These are phyloP conservation scores for Nomada ruficornis DNA, from an alignment of 2,888 invertebrate species.

Conservation along the genomic window DNA sequence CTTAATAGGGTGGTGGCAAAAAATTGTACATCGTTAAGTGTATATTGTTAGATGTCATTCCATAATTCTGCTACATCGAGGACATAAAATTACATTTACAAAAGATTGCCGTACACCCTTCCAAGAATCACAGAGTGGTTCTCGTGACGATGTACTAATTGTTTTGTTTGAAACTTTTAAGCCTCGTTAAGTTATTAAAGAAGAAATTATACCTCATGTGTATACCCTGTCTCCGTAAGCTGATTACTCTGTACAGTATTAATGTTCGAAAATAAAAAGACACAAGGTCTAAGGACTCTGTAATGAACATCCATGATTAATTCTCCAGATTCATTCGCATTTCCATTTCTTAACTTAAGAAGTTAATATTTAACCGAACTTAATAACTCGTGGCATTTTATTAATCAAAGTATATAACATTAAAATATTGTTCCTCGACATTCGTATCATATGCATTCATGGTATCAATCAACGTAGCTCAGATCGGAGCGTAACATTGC, in stretches of 20 bases:
- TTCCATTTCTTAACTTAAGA: no score
- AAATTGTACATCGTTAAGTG: conserved; percentile 69
- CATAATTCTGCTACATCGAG: conserved; percentile 81
- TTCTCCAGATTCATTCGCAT: no score
- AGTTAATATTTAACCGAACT: no score
- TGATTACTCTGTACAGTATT: conserved; percentile 82
- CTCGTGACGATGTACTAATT: conserved; percentile 77
- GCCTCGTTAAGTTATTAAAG: conserved; percentile 61
- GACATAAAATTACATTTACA: conserved; percentile 68
- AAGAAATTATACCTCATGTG: conserved; percentile 71
- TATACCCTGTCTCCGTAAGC: conserved; percentile 77
- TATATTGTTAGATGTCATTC: conserved; percentile 81
- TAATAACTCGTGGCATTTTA: no score
- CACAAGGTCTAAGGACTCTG: conserved; percentile 37
- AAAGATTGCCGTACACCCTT: conserved; percentile 75
- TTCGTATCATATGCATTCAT: no score
- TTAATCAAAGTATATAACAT: no score
- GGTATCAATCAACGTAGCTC: no score
- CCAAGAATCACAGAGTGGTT: conserved; percentile 74
- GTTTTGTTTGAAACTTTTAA: conserved; percentile 59
- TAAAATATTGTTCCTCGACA: no score
- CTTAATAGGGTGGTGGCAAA: conserved; percentile 78
- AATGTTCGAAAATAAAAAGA: conserved; percentile 78
- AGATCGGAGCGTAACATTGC: no score
- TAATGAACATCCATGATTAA: neutral